phyloP scores from a whole-genome alignment of 1,140 invertebrate species.

The Brachionus manjavacas region DNA sequence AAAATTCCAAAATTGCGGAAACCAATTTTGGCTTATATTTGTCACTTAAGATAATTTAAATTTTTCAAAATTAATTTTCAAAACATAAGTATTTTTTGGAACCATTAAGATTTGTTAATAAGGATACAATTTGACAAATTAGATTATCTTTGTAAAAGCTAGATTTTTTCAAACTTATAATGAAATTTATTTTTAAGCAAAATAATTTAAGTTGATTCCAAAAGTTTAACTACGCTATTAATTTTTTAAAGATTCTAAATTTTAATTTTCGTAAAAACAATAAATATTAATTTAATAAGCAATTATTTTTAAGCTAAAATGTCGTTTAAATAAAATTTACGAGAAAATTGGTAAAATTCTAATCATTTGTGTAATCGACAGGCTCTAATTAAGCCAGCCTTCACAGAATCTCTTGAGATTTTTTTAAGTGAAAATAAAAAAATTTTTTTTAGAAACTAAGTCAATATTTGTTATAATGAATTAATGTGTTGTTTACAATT shows the following conservation, averaged over 20 bases:
- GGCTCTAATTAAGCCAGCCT: neutral
- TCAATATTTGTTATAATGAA: neutral
- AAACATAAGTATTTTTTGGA: neutral
- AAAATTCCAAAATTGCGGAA: neutral
- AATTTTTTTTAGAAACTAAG: neutral
- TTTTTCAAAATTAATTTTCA: neutral
- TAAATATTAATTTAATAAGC: no score
- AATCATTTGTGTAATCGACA: neutral
- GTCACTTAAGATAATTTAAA: neutral
- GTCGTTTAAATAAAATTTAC: no score
- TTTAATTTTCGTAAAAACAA: no score
- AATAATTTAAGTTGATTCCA: no score
- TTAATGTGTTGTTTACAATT: neutral
- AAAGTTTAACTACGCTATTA: no score
- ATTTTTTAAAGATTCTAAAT: no score
- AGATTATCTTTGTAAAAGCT: neutral
- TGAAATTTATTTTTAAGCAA: no score
- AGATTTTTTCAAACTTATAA: neutral
- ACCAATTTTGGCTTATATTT: neutral
- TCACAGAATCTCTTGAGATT: neutral
- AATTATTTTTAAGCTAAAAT: no score
- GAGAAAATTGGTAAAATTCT: no score
- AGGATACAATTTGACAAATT: neutral
- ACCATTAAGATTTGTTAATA: neutral
- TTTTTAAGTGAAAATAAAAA: no score